phyloP scores from a whole-genome alignment of 1,140 invertebrate genomes.

The Dufourea novaeangliae region DNA sequence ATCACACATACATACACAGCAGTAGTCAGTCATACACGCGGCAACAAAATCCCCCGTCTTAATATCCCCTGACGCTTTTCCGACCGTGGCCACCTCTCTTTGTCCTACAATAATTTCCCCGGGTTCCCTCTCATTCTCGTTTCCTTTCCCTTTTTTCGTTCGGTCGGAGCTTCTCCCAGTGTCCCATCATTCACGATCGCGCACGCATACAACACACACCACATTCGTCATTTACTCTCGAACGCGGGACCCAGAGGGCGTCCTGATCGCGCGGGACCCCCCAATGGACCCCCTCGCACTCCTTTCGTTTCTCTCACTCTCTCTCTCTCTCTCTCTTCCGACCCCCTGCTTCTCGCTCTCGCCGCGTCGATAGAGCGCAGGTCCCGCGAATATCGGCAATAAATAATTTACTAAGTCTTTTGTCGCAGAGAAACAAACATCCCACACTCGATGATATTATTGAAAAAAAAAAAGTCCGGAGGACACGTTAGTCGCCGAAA shows the following conservation, averaged over 20 bases:
- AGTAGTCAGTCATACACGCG: background rate
- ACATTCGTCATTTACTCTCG: constrained; percentile 41
- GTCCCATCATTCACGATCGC: background rate
- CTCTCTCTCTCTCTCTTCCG: constrained; percentile 37
- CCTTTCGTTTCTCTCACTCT: constrained; percentile 7
- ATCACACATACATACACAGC: background rate
- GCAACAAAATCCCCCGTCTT: too few species aligned
- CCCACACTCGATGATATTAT: constrained; percentile 50
- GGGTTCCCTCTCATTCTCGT: background rate
- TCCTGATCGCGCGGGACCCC: constrained; percentile 21
- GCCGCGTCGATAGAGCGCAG: constrained; percentile 1
- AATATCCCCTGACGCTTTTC: background rate
- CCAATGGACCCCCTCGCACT: constrained; percentile 37
- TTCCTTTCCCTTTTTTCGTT: background rate
- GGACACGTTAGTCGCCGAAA: constrained; percentile 28
- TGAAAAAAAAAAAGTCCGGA: too few species aligned
- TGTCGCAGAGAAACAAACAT: constrained; percentile 73
- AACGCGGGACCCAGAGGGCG: constrained; percentile 14
- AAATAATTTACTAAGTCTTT: constrained; percentile 80
- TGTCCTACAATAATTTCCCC: too few species aligned
- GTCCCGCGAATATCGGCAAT: constrained; percentile 71
- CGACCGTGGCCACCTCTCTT: background rate
- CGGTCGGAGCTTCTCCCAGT: background rate
- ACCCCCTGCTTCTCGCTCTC: constrained; percentile 34
- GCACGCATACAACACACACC: background rate